Evolutionary conservation across 2,888 invertebrate genomes (phyloP), one percentile per base, ranked within the genome.

Genomic region (Andrena chrysosceles): DNA sequence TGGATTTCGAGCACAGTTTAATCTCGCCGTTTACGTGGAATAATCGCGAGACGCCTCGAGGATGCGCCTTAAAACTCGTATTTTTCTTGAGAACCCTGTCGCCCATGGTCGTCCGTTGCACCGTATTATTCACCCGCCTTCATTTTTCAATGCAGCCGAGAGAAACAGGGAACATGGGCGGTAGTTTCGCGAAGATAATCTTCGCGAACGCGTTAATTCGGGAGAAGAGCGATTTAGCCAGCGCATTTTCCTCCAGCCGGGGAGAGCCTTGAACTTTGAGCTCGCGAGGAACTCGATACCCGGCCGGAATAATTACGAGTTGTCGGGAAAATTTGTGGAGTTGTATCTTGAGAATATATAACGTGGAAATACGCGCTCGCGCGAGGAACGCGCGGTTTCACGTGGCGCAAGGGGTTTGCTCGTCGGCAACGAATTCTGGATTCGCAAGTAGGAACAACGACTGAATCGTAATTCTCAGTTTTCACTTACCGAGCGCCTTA

Each of bases 1-100:
- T 16, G 80, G 67, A 74, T 81, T 77, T 60, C 77, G 71, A 74
- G 82, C 71, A 76, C 69, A 60, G 75, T 86, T 87, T 87, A 87
- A 85, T 86, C 85, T 76, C 76, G 60, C 70, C 71, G 69, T 68
- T 85, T 79, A 77, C 78, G 70, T 59, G 66, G 87, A 87, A 84
- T 87, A 85, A 87, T 87, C 81, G 73, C 76, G 73, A 81, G 76
- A 60, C 71, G 77, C 70, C 77, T 52, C 64, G 83, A 70, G 77
- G 72, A 71, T 49, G 82, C 66, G 66, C 80, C 33, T 35, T 68
- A 64, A 69, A 75, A 76, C 72, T 72, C 67, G 62, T 68, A 79
- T 73, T 54, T 20, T 7, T 23, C 49, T 13, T 16, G 10, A 26
- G 4, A n/a, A 49, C 63, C 48, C 48, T 33, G 42, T 56, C 75